A percentile compares a stretch with the other conserved stretches of the same genome.
These are phyloP conservation scores for Hydrolagus colliei DNA, from an alignment of 2,797 vertebrate genomes.

Conservation along the genomic window DNA sequence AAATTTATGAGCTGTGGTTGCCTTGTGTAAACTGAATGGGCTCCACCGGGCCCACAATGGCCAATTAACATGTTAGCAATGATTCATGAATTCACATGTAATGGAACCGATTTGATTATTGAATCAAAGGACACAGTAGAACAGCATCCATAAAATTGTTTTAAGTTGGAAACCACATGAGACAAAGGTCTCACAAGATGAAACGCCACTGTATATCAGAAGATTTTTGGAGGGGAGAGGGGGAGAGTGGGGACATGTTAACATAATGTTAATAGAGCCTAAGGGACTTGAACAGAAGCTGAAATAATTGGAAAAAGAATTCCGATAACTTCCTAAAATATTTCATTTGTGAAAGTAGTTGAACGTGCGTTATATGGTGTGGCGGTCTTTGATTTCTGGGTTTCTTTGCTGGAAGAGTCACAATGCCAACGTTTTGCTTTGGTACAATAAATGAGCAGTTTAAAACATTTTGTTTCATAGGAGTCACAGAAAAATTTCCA, in stretches of 20 bases:
- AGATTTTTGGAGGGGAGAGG: neutral
- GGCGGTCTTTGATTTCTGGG: neutral
- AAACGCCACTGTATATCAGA: neutral
- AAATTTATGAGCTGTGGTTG: constrained; percentile 18
- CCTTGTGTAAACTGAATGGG: neutral
- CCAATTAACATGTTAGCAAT: neutral
- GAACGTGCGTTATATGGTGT: neutral
- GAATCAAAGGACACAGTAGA: neutral
- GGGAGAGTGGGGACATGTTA: neutral
- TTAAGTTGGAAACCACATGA: neutral
- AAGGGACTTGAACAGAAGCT: neutral
- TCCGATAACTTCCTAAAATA: neutral
- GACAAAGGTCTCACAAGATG: no score
- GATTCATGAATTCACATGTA: neutral
- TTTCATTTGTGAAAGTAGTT: neutral
- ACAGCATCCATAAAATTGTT: neutral
- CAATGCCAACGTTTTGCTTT: neutral
- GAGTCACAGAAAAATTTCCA: neutral
- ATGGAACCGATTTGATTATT: constrained; percentile 9
- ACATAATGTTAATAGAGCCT: neutral
- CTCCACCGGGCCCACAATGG: neutral
- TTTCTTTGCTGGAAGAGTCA: neutral
- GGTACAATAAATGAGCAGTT: neutral
- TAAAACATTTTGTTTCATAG: neutral
- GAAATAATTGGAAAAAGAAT: neutral